phyloP scores from a whole-genome alignment of 37 sponge, comb jelly and placozoan species.

The Halichondria panicea region DNA sequence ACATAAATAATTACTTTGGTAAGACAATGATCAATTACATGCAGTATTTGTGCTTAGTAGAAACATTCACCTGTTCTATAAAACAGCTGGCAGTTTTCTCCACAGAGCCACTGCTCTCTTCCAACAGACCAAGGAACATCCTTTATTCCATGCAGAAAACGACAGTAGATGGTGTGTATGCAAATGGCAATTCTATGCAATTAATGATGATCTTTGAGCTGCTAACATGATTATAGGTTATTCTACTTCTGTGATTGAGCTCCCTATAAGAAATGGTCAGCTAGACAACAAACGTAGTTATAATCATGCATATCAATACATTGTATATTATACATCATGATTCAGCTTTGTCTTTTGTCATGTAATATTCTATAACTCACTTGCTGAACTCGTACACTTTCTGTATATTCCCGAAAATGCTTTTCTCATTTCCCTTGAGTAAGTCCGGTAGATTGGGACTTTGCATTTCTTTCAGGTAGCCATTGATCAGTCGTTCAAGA shows the following conservation, averaged over 20 bases:
- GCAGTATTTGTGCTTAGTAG: background rate
- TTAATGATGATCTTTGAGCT: too few species aligned
- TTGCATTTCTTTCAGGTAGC: slow-evolving; percentile 49
- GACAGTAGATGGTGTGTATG: too few species aligned
- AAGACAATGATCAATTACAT: background rate
- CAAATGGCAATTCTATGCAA: too few species aligned
- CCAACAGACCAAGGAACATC: slow-evolving; percentile 32
- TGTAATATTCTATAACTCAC: background rate
- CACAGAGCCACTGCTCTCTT: slow-evolving; percentile 16
- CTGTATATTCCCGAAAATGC: slow-evolving; percentile 79
- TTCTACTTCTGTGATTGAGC: too few species aligned
- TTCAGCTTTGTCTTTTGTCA: too few species aligned
- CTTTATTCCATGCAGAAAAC: too few species aligned
- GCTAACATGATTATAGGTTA: too few species aligned
- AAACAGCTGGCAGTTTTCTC: slow-evolving; percentile 53
- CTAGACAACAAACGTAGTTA: too few species aligned
- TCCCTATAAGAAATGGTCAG: too few species aligned
- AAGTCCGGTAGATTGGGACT: slow-evolving; percentile 7
- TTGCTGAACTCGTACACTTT: slow-evolving; percentile 65
- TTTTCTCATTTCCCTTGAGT: slow-evolving; percentile 39
- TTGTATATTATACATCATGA: too few species aligned
- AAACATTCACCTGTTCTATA: slow-evolving; percentile 38
- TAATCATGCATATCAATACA: too few species aligned
- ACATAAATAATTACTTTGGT: background rate
- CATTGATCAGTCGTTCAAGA: slow-evolving; percentile 30